Conservation (phyloP, 2,888 invertebrate genomes). For the Empis stercorea region DNA sequence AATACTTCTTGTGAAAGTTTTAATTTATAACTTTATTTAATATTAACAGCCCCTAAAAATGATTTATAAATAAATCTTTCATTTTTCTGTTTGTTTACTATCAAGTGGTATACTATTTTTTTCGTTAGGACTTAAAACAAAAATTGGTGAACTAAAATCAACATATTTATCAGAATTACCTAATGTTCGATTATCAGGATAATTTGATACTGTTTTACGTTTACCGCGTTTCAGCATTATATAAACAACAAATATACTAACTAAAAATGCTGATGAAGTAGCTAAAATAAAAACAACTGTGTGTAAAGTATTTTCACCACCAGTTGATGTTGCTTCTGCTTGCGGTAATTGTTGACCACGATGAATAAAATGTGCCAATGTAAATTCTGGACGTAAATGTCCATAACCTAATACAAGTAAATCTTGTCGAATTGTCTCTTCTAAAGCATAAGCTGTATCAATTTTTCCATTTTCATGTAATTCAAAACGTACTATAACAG, state of each 20-base stretch:
- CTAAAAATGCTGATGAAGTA: conserved; percentile 65
- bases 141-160: conserved; percentile 34
- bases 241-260: conserved; percentile 61
- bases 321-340: conserved; percentile 23
- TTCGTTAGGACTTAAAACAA: conserved; percentile 28
- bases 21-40: neutral
- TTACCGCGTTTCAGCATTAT: conserved; percentile 60
- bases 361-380: conserved; percentile 50
- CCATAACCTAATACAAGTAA: conserved; percentile 26
- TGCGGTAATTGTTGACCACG: conserved; percentile 22
- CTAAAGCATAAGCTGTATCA: conserved; percentile 65
- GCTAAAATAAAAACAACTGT: conserved; percentile 64
- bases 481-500: conserved; percentile 44
- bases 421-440: conserved; percentile 51
- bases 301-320: conserved; percentile 46
- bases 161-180: conserved; percentile 23
- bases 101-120: neutral
- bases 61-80: neutral
- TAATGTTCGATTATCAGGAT: conserved; percentile 12
- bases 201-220: conserved; percentile 16
- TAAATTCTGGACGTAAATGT: conserved; percentile 45
- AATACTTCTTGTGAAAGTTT: conserved; percentile 1
- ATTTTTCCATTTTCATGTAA: conserved; percentile 60
- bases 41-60: neutral
- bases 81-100: neutral